Base-by-base conservation (phyloP, 2,797 vertebrate species). In the Bovichtus variegatus region DNA sequence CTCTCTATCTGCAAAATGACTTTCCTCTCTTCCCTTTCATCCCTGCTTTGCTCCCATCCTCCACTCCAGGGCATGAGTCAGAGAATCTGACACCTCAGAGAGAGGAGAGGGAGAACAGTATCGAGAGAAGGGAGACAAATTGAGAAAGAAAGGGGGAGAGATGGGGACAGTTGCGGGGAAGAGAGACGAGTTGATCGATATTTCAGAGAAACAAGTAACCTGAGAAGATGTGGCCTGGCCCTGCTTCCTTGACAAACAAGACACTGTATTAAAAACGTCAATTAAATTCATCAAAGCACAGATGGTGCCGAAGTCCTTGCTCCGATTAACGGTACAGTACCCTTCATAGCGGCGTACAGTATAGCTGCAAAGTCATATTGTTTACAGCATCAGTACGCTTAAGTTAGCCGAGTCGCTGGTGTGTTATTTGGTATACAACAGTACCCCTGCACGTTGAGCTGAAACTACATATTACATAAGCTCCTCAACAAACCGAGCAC, bases 61-160 rank as follows among this genome's bases (percentile, higher is more conserved):
- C 92, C 91, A 91, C 88, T 78, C 86, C 85, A 79, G 91, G 91
- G 82, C 90, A 92, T 93, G 92, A 94, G 92, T 93, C 93, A 92
- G 91, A 93, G 89, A 94, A 94, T 90, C 80, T 92, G 93, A 93
- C 91, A 93, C 91, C 91, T 87, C 89, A 84, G 65, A 78, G 70
- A 83, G 83, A 81, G 75, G 80, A 83, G 79, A 60, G 50, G 61
- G 59, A 51, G 67, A 40, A 62, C 12, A 29, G 60, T 29, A 47
- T 55, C 57, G 27, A 72, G 47, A 68, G 63, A 59, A 44, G 46
- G 74, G 76, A 86, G 67, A 78, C 70, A 83, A 82, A 90, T 65
- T 71, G 74, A 85, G 78, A 87, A 60, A 76, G 65, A 81, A 62
- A 76, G 58, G n/a, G 49, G 69, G 46, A 79, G 74, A 58, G 86